These are phyloP conservation scores for Thamnophis elegans DNA, from an alignment of 2,797 vertebrate genomes.

Conservation along the genomic window DNA sequence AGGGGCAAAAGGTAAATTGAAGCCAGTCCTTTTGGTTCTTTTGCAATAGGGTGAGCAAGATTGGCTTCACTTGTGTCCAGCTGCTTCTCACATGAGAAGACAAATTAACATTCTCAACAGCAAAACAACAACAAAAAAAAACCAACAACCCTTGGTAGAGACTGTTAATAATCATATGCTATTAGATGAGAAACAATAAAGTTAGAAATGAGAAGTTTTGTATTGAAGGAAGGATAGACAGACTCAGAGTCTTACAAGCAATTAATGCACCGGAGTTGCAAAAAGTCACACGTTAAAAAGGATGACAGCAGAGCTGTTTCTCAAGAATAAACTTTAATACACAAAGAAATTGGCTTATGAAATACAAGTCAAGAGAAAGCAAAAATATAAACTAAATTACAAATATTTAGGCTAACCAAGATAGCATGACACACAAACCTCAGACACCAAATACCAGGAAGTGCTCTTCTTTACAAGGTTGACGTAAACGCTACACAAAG, in stretches of 20 bases:
- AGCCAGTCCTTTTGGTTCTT: not conserved
- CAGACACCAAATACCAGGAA: not conserved
- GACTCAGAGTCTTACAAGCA: not conserved
- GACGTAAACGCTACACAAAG: not conserved
- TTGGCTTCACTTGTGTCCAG: not conserved
- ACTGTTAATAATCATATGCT: not conserved
- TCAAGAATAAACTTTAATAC: not conserved
- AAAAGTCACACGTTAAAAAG: not conserved
- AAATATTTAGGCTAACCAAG: constrained; percentile 3
- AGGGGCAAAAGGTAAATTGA: not conserved
- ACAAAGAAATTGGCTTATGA: not conserved
- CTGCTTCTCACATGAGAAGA: not conserved
- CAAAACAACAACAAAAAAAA: not conserved
- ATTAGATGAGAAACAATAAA: not conserved
- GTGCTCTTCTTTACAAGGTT: not conserved
- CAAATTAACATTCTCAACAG: not conserved
- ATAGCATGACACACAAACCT: not conserved
- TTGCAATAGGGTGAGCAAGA: not conserved
- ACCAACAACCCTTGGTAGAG: not conserved
- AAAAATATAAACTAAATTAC: constrained; percentile 1
- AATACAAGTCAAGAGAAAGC: not conserved
- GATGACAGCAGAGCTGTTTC: not conserved
- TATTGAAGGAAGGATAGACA: not conserved
- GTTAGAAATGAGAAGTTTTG: not conserved
- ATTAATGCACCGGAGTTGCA: not conserved